These are phyloP conservation scores for human (Homo sapiens) DNA, from an alignment of 2,113 vertebrate species.

Conservation along the genomic window DNA sequence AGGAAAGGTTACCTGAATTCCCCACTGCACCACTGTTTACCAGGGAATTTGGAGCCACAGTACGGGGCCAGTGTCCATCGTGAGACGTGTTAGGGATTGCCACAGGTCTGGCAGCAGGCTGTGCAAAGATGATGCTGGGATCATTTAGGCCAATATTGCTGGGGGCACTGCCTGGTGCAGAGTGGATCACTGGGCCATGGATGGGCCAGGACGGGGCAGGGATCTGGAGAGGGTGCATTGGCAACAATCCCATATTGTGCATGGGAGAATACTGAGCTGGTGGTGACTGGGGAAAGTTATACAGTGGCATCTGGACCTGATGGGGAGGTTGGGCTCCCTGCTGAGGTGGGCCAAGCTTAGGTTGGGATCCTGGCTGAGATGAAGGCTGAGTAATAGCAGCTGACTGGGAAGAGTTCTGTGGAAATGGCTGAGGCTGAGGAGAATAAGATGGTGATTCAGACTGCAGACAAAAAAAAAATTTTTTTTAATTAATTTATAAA, in stretches of 20 bases:
- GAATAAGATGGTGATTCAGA: conserved; percentile 97
- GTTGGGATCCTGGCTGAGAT: conserved; percentile 89
- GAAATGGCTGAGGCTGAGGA: conserved; percentile 90
- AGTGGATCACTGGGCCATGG: conserved; percentile 91
- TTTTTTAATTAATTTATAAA: conserved; percentile 59
- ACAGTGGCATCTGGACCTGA: conserved; percentile 92
- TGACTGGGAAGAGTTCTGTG: conserved; percentile 88
- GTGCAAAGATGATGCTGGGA: conserved; percentile 99
- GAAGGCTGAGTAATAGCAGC: conserved; percentile 87
- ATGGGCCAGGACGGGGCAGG: conserved; percentile 94
- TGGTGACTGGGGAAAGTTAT: conserved; percentile 92
- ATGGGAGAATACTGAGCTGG: conserved; percentile 93
- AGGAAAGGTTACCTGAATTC: conserved; percentile 92
- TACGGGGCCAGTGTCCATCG: conserved; percentile 96
- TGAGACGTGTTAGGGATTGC: conserved; percentile 88
- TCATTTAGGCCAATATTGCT: conserved; percentile 94
- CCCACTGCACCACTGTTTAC: conserved; percentile 95
- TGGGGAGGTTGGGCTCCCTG: conserved; percentile 87
- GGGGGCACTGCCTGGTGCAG: conserved; percentile 88
- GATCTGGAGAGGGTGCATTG: conserved; percentile 87
- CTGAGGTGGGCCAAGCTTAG: conserved; percentile 86
- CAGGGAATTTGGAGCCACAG: conserved; percentile 91
- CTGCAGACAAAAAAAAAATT: conserved; percentile 80
- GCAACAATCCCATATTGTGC: conserved; percentile 91
- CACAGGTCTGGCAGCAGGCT: conserved; percentile 92